phyloP scores from a whole-genome alignment of 2,888 invertebrate species.

The Brachynemurus nebulosus region DNA sequence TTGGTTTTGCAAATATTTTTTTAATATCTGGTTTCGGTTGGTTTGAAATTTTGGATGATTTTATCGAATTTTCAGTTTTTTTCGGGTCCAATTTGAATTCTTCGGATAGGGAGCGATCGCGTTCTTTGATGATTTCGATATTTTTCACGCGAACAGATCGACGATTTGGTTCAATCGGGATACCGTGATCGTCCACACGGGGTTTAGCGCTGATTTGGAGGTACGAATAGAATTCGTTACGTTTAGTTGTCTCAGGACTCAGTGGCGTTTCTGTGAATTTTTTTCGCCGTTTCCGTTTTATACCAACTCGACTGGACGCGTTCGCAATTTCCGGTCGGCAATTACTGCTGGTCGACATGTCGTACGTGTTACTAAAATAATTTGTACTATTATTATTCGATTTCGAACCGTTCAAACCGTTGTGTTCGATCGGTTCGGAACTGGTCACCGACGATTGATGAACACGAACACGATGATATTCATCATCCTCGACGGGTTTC shows the following conservation, averaged over 20 bases:
- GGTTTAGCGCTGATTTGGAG: conserved; percentile 28
- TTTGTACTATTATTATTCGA: too few relatives aligned
- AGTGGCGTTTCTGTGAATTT: conserved; percentile 13
- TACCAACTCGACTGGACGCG: too few relatives aligned
- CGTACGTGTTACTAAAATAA: too few relatives aligned
- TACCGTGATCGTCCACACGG: conserved; percentile 23
- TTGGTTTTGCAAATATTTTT: conserved; percentile 4
- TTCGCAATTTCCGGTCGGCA: too few relatives aligned
- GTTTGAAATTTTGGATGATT: neutral
- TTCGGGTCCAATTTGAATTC: neutral
- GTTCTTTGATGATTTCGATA: conserved; percentile 8
- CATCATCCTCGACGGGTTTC: too few relatives aligned
- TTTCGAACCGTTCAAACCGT: too few relatives aligned
- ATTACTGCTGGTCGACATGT: too few relatives aligned
- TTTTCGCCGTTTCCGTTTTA: conserved; percentile 3
- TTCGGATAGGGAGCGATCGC: neutral
- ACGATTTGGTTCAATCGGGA: conserved; percentile 24
- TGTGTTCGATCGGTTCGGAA: too few relatives aligned
- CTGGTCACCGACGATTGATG: too few relatives aligned
- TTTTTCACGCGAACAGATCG: conserved; percentile 28
- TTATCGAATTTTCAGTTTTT: neutral
- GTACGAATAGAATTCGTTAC: conserved; percentile 28
- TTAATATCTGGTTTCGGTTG: neutral
- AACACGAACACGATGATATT: too few relatives aligned
- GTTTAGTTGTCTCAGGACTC: conserved; percentile 27